Evolutionary conservation across 1,140 invertebrate species (phyloP), one percentile per base, ranked within the genome.

Genomic region (Pomacea maculata): DNA sequence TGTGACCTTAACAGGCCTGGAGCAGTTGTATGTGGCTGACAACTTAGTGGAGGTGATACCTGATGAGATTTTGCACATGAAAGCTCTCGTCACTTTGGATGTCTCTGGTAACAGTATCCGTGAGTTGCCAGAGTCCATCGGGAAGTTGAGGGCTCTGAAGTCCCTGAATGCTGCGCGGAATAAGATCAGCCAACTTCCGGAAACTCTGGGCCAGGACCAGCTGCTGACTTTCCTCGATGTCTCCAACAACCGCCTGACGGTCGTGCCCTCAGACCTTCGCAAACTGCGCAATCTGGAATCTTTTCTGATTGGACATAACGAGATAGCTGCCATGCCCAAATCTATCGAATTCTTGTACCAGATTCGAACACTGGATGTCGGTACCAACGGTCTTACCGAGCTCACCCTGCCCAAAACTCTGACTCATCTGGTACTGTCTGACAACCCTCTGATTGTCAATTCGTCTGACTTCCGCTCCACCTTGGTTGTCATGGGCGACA

Each of bases 31-130:
- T 65, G 65, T 90, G 10, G 84, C 87, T 12, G 83, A 83, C 74
- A 90, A 90, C 78, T 79, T 83, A n/a, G 82, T 90, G 4, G 88
- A 89, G 61, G 87, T 89, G 8, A 81, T 90, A n/a, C 88, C 89
- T 10, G 84, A 85, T 0, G 87, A 89, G 52, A 84, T 90, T 9
- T 80, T 80, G 29, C 79, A 87, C 15, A 89, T 89, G 87, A 89
- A 87, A 81, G 79, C 84, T n/a, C 84, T 90, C 11, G 79, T 85
- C 10, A 85, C 85, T 29, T 75, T 90, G 4, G 88, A 90, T 78
- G 64, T 90, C 11, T 89, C 89, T 19, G 80, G 84, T 57, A 91
- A 91, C 80, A 85, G 87, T 34, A 87, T 91, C 29, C 85, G 83
- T 70, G 84, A 86, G 68, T 25, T 91, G 17, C 90, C 90, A 14